A percentile compares a stretch with the other conserved stretches of the same genome.
Evolutionary conservation across 2,888 invertebrate genomes (phyloP).

Genomic region (Meloe dianella): DNA sequence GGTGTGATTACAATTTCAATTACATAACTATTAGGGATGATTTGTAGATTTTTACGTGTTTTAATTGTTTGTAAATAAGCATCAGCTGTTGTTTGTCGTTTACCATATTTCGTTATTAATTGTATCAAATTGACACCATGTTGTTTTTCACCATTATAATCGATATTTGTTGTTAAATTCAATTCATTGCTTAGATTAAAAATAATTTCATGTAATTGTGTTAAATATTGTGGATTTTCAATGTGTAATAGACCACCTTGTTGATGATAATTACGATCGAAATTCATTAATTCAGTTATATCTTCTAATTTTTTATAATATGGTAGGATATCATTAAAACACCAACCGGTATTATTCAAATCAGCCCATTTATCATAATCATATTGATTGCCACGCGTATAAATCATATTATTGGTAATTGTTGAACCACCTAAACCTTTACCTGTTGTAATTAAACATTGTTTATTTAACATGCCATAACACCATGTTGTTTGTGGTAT

Average conservation of each 20-base stretch:
- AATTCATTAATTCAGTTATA: slow-evolving; percentile 64
- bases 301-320: slow-evolving; percentile 83
- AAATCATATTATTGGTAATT: slow-evolving; percentile 82
- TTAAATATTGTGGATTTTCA: slow-evolving; percentile 50
- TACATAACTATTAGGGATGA: slow-evolving; percentile 67
- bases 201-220: slow-evolving; percentile 55
- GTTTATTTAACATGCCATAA: slow-evolving; percentile 50
- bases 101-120: slow-evolving; percentile 70
- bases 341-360: slow-evolving; percentile 76
- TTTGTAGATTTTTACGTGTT: slow-evolving; percentile 67
- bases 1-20: slow-evolving; percentile 66
- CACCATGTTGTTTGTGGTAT: slow-evolving; percentile 64
- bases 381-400: slow-evolving; percentile 71
- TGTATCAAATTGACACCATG: slow-evolving; percentile 69
- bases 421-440: slow-evolving; percentile 84
- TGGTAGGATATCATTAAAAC: slow-evolving; percentile 72
- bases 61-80: slow-evolving; percentile 68
- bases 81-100: slow-evolving; percentile 70
- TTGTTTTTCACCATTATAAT: slow-evolving; percentile 69
- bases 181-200: slow-evolving; percentile 68
- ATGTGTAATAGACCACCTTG: slow-evolving; percentile 66
- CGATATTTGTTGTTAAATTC: slow-evolving; percentile 64
- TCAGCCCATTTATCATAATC: slow-evolving; percentile 81
- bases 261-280: slow-evolving; percentile 64
- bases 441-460: slow-evolving; percentile 61